phyloP scores from a whole-genome alignment of 2,888 invertebrate species.

The Epiblema foenella region DNA sequence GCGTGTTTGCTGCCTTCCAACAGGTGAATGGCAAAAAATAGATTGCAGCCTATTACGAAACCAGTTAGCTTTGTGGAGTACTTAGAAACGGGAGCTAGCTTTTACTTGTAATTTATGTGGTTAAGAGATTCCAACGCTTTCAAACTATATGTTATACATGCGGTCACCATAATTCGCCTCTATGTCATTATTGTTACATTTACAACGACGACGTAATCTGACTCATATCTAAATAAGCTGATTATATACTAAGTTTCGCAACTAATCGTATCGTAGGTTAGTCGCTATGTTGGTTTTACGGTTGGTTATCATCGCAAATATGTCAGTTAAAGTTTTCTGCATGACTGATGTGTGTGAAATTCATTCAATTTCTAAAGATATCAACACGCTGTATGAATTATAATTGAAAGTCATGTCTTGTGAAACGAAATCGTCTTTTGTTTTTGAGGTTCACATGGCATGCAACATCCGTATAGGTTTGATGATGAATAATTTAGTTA shows the following conservation, averaged over 20 bases:
- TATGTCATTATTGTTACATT: slow-evolving; percentile 45
- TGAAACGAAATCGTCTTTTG: slow-evolving; percentile 59
- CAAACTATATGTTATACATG: slow-evolving; percentile 58
- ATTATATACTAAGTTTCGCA: slow-evolving; percentile 28
- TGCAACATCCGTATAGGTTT: slow-evolving; percentile 50
- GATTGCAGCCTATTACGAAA: slow-evolving; percentile 73
- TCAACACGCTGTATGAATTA: slow-evolving; percentile 32
- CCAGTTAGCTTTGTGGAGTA: slow-evolving; percentile 66
- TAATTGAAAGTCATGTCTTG: slow-evolving; percentile 46
- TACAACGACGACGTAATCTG: slow-evolving; percentile 34
- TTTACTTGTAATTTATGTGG: slow-evolving; percentile 79
- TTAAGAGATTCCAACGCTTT: slow-evolving; percentile 66
- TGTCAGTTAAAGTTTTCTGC: slow-evolving; percentile 23
- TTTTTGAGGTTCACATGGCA: slow-evolving; percentile 61
- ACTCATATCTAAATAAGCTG: slow-evolving; percentile 29
- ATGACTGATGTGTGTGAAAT: slow-evolving; percentile 40
- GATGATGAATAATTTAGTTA: slow-evolving; percentile 47
- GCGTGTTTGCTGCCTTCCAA: slow-evolving; percentile 57
- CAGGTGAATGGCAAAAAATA: slow-evolving; percentile 81
- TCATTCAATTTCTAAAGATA: slow-evolving; percentile 39
- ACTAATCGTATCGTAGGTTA: slow-evolving; percentile 19
- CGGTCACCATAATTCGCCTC: slow-evolving; percentile 52
- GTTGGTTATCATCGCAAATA: slow-evolving; percentile 29
- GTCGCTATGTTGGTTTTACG: slow-evolving; percentile 20
- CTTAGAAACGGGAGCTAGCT: slow-evolving; percentile 74